Conservation (phyloP, 2,888 invertebrate genomes). For the Apeira syringaria region DNA sequence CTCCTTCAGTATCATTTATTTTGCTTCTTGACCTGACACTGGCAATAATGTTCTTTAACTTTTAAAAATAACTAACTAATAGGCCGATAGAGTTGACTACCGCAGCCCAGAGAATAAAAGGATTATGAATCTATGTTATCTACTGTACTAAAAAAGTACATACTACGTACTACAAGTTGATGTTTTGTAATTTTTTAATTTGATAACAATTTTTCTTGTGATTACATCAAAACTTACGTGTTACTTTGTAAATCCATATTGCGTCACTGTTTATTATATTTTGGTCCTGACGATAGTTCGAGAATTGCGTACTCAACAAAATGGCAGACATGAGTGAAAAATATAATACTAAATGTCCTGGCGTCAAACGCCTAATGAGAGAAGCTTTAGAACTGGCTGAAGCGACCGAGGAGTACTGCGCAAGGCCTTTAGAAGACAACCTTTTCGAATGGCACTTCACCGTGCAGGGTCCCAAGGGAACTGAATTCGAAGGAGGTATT, state of each 20-base stretch:
- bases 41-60: too few relatives aligned
- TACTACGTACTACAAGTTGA: too few relatives aligned
- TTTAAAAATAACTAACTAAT: too few relatives aligned
- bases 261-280: conserved; percentile 43
- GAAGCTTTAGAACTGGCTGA: conserved; percentile 94
- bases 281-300: conserved; percentile 9
- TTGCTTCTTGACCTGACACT: too few relatives aligned
- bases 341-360: conserved; percentile 85
- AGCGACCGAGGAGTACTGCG: conserved; percentile 95
- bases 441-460: conserved; percentile 99
- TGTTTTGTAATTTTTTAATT: conserved; percentile 9
- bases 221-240: conserved; percentile 56
- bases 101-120: too few relatives aligned
- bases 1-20: too few relatives aligned
- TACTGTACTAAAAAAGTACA: too few relatives aligned
- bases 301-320: conserved; percentile 24
- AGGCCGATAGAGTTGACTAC: too few relatives aligned
- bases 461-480: conserved; percentile 93
- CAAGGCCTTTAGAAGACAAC: conserved; percentile 96
- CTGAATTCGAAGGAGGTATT: conserved; percentile 95
- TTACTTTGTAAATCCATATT: conserved; percentile 38
- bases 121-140: too few relatives aligned
- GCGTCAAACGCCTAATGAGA: conserved; percentile 96
- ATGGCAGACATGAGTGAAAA: conserved; percentile 75
- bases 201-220: conserved; percentile 61